Evolutionary conservation across 2,888 invertebrate species (phyloP).

Genomic region (Acanthosepion pharaonis): DNA sequence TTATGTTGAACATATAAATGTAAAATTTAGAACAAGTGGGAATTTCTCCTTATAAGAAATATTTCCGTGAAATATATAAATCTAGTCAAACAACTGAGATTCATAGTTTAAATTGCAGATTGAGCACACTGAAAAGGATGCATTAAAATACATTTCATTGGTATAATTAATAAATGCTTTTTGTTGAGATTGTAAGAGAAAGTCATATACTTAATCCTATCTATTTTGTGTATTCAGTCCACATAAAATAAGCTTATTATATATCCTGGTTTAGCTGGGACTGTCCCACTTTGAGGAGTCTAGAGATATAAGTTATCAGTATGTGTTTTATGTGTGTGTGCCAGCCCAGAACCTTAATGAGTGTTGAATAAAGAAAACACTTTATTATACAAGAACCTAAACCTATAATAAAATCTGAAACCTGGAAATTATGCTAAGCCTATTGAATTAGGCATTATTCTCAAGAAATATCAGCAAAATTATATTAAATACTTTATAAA

Average conservation of each 20-base stretch:
- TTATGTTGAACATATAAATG: neutral
- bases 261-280: too few relatives aligned
- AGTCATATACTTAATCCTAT: neutral
- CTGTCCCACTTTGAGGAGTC: too few relatives aligned
- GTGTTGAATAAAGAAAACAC: too few relatives aligned
- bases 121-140: neutral
- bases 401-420: too few relatives aligned
- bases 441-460: neutral
- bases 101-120: neutral
- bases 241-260: neutral
- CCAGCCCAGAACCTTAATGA: too few relatives aligned
- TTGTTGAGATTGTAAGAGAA: neutral
- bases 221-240: neutral
- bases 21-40: neutral
- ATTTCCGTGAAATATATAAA: neutral
- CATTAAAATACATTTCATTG: neutral
- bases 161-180: neutral
- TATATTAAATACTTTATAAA: neutral
- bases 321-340: too few relatives aligned
- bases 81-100: neutral
- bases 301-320: too few relatives aligned
- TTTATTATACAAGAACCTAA: too few relatives aligned
- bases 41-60: neutral
- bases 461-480: neutral
- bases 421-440: too few relatives aligned